Base-by-base conservation (phyloP, 2,888 invertebrate genomes). In the Pseudococcus viburni region DNA sequence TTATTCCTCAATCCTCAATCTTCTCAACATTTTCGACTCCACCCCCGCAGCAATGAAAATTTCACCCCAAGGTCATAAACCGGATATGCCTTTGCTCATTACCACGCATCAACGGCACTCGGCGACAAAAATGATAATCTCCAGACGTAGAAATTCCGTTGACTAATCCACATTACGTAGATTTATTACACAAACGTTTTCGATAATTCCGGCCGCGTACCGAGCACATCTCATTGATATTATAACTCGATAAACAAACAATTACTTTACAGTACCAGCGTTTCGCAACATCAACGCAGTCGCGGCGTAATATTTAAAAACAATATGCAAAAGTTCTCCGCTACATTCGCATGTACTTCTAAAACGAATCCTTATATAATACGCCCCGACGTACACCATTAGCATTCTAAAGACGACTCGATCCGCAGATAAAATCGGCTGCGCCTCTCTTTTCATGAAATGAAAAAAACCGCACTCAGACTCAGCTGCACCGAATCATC, bases 201-300 rank as follows among this genome's bases (percentile, higher is more conserved):
- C 64, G 64, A 64, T 64, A 64, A 64, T 64, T 64, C 64, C 64
- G 64, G 19, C 22, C 64, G 64, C 64, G 64, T 51, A 51, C 51
- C 15, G 51, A 51, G 51, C 51, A 22, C 64, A 64, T 64, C 64
- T 64, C 64, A 22, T 22, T 64, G 64, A 64, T 64, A 64, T 64
- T 22, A 64, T 64, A 64, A 64, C 64, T 64, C 64, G 64, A 64
- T 64, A 64, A 64, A 64, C 64, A 64, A 64, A 64, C 22, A 64
- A 64, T 22, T 15, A 51, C 26, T 33, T 64, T 51, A 51, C 51
- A 0, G 17, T 51, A 46, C 2, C 6, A 64, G 64, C 0, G 64
- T 64, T 64, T 64, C 64, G 64, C 64, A 64, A 64, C 64, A 17
- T 33, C 26, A 3, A 64, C 64, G 64, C 22, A 19, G 19, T 22